phyloP scores from a whole-genome alignment of 2,888 invertebrate species.

The Tenthredo notha region DNA sequence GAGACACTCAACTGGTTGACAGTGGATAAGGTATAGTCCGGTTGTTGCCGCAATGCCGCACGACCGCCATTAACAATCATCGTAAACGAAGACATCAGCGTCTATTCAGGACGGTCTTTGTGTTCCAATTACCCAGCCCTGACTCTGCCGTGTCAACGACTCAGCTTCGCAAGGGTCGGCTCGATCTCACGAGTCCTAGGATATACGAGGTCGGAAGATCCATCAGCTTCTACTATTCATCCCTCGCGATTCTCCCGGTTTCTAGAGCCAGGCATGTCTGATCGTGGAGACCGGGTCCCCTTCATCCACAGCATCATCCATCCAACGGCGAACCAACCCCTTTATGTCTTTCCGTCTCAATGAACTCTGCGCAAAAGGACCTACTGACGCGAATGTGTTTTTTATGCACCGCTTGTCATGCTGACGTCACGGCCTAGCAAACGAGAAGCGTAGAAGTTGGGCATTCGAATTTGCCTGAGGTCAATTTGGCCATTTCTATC shows the following conservation, averaged over 20 bases:
- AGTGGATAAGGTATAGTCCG: background rate
- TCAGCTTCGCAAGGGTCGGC: constrained; percentile 53
- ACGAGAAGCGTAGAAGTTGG: background rate
- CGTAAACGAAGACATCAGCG: constrained; percentile 60
- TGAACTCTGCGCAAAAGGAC: constrained; percentile 53
- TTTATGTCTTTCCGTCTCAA: constrained; percentile 56
- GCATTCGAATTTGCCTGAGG: background rate
- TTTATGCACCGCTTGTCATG: constrained; percentile 49
- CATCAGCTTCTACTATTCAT: constrained; percentile 46
- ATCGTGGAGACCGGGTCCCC: constrained; percentile 30
- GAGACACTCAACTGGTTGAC: background rate
- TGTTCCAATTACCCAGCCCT: constrained; percentile 61
- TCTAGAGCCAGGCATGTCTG: constrained; percentile 14
- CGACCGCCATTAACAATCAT: constrained; percentile 57
- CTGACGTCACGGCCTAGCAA: constrained; percentile 32
- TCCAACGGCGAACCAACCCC: constrained; percentile 29
- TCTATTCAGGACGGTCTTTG: constrained; percentile 60
- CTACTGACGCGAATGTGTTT: constrained; percentile 54
- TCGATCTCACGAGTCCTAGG: constrained; percentile 38
- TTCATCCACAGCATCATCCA: constrained; percentile 34
- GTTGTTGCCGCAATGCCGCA: constrained; percentile 18
- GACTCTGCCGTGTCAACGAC: constrained; percentile 57
- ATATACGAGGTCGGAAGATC: constrained; percentile 38
- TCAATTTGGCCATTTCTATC: constrained; percentile 30
- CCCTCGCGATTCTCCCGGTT: constrained; percentile 19